Percentiles rank a stretch among this genome's conserved stretches.
Evolutionary conservation across 2,888 invertebrate species (phyloP).

Genomic region (Brachypalpus laphriformis): DNA sequence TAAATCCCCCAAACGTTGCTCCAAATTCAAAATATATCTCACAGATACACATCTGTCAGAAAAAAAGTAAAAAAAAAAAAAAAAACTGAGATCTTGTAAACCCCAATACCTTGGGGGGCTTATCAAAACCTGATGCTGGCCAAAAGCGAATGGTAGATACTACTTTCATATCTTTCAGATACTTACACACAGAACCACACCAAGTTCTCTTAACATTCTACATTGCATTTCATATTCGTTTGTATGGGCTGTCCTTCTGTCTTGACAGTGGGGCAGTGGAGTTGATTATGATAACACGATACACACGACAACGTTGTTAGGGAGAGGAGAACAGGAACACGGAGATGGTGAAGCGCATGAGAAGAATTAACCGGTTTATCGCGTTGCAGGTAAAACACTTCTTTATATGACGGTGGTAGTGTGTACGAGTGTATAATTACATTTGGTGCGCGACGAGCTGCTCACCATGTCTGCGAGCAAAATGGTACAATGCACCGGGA

Average conservation of each 20-base stretch:
- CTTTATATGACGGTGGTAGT: neutral
- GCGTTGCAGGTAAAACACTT: slow-evolving; percentile 44
- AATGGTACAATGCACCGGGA: slow-evolving; percentile 53
- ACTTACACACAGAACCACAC: neutral
- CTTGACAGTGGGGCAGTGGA: slow-evolving; percentile 62
- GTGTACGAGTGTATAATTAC: slow-evolving; percentile 13
- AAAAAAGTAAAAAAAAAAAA: neutral
- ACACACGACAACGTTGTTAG: neutral
- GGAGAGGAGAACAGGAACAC: neutral
- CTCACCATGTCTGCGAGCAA: slow-evolving; percentile 22
- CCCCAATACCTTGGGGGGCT: neutral
- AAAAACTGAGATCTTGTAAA: neutral
- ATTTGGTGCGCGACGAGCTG: slow-evolving; percentile 31
- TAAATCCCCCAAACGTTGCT: slow-evolving; percentile 1
- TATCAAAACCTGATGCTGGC: slow-evolving; percentile 36
- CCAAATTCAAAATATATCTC: slow-evolving; percentile 19
- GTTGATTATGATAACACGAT: slow-evolving; percentile 52
- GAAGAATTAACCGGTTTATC: slow-evolving; percentile 61
- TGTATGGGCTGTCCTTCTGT: neutral
- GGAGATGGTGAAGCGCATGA: slow-evolving; percentile 16
- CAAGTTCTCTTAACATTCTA: neutral
- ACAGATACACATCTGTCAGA: slow-evolving; percentile 21
- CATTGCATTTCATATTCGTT: neutral
- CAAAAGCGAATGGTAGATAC: slow-evolving; percentile 41
- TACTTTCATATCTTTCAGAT: neutral